phyloP scores from a whole-genome alignment of 2,888 invertebrate genomes.

The Chalcis sispes region DNA sequence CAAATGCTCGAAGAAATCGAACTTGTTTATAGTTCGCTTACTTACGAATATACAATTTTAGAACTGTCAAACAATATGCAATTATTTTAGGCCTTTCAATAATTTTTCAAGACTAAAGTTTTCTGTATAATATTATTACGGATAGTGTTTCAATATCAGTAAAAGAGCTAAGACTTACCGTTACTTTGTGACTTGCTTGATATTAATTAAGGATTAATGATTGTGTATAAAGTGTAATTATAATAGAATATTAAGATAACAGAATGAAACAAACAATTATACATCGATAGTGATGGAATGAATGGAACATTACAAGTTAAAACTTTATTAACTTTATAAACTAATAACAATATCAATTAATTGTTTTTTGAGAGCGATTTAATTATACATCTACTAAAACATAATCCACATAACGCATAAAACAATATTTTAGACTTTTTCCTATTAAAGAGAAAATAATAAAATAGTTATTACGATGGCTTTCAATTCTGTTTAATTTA shows the following conservation, averaged over 20 bases:
- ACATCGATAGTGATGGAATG: neutral
- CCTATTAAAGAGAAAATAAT: too few relatives aligned
- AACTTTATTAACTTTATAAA: constrained; percentile 1
- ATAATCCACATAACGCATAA: too few relatives aligned
- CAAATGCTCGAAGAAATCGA: constrained; percentile 66
- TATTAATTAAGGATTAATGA: constrained; percentile 45
- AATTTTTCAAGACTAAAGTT: constrained; percentile 44
- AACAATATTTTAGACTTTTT: too few relatives aligned
- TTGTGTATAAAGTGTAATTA: constrained; percentile 58
- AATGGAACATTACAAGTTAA: constrained; percentile 8
- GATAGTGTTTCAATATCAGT: constrained; percentile 20
- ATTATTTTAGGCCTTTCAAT: constrained; percentile 26
- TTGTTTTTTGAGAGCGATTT: too few relatives aligned
- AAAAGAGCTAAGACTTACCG: constrained; percentile 43
- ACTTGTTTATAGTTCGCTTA: constrained; percentile 39
- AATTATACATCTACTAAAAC: too few relatives aligned
- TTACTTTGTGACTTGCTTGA: constrained; percentile 42
- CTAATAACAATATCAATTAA: too few relatives aligned
- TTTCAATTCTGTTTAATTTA: too few relatives aligned
- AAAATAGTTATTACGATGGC: too few relatives aligned
- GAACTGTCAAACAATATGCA: constrained; percentile 1
- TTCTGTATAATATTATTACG: constrained; percentile 42
- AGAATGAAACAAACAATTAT: constrained; percentile 36
- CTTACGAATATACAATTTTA: constrained; percentile 5
- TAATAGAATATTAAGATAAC: constrained; percentile 34